Base-by-base conservation (phyloP, 2,888 invertebrate species). In the Pemphredon lugubris region DNA sequence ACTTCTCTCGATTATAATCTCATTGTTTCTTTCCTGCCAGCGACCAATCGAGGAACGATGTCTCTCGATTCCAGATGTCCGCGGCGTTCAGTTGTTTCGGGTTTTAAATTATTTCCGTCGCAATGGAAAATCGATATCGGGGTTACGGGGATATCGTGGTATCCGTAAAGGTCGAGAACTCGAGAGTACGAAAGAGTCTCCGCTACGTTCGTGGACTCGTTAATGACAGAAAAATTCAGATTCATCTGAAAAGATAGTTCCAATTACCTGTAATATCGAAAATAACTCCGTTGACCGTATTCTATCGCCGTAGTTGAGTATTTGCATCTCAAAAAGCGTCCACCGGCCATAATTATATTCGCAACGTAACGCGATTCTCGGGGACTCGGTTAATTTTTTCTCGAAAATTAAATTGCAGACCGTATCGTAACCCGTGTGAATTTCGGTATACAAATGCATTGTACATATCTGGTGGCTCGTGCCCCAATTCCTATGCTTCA, bases 401-500 rank as follows among this genome's bases (percentile, higher is more conserved):
- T 4, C 23, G 23, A 0, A 51, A 39, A 51, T 34, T 51, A 51
- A 47, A 50, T 63, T 50, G 18, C 14, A 4, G 21, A 16, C 42
- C 16, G 26, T 13, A 34, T 50, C 2, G 11, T 34, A 34, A 34
- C 18, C 14, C 45, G 32, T 26, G 14, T 16, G 45, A 14, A 30
- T 42, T 14, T 47, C 37, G 13, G 23, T 47, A 30, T 18, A 26
- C 32, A 37, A 23, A 20, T 23, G 18, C 18, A 13, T 9, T 13
- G 37, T 4, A 20, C 26, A 44, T 14, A 26, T 21, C 5, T 23
- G 9, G 37, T 20, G 32, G 16, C 44, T 26, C 30, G 55, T 32
- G 55, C 47, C 48, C 67, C 34, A 58, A 66, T 75, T 75, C 40
- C 44, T 5, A 5, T 13, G 63, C 37, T 59, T 66, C 34, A 20